Percentiles rank a stretch among this genome's conserved stretches.
These are phyloP conservation scores for Nasonia vitripennis DNA, from an alignment of 1,140 invertebrate genomes.

Conservation along the genomic window DNA sequence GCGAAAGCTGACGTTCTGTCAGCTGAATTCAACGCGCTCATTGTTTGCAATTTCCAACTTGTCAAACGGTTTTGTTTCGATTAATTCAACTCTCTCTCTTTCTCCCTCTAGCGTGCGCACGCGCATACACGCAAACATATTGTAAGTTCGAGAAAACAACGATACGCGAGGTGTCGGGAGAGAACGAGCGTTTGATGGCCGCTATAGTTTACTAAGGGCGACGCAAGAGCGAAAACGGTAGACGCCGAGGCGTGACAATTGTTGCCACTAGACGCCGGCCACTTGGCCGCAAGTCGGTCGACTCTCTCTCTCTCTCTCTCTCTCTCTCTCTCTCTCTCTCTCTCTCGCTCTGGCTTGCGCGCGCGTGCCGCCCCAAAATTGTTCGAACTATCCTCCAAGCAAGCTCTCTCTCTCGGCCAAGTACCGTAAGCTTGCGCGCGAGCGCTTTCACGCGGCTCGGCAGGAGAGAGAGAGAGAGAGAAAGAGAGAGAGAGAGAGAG, in stretches of 20 bases:
- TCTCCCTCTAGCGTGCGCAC: not conserved
- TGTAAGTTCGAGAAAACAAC: not conserved
- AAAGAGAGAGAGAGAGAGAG: constrained; percentile 51
- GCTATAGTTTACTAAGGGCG: constrained; percentile 23
- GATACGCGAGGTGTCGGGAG: not conserved
- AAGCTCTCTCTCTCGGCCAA: constrained; percentile 53
- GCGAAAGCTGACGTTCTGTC: constrained; percentile 30
- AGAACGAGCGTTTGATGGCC: not conserved
- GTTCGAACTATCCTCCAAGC: constrained; percentile 69
- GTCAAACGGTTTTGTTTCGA: constrained; percentile 13
- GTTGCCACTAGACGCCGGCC: constrained; percentile 49
- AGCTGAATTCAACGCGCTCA: not conserved
- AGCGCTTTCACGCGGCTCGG: not conserved
- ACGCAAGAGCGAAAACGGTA: constrained; percentile 15
- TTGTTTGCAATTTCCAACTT: constrained; percentile 18
- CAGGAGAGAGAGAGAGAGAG: constrained; percentile 33
- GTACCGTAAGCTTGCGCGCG: constrained; percentile 57
- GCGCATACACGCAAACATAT: not conserved
- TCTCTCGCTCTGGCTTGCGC: constrained; percentile 46
- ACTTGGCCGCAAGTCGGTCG: constrained; percentile 67
- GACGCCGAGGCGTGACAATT: constrained; percentile 54
- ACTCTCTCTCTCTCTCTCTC: constrained; percentile 51
- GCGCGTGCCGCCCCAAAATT: constrained; percentile 61
- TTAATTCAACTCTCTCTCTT: not conserved
- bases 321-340: constrained; percentile 21